phyloP scores from a whole-genome alignment of 2,797 vertebrate species.

The Mormyrus hasselquistii region DNA sequence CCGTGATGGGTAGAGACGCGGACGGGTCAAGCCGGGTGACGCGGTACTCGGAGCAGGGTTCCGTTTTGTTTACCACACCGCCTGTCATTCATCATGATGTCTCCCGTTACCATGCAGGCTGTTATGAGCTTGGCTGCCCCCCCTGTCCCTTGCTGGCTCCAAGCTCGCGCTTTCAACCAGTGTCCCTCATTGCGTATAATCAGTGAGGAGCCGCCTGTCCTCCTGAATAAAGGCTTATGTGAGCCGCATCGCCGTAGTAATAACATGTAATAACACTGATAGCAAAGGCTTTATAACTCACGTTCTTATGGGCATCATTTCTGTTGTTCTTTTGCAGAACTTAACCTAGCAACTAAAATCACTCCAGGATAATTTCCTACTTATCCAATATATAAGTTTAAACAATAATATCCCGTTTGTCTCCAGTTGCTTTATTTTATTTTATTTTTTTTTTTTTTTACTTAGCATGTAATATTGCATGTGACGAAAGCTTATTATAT shows the following conservation, averaged over 20 bases:
- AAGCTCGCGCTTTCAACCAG: neutral
- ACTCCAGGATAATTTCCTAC: neutral
- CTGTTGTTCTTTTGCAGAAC: neutral
- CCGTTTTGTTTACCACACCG: constrained; percentile 27
- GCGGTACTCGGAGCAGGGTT: neutral
- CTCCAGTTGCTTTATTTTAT: neutral
- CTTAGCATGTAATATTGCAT: constrained; percentile 17
- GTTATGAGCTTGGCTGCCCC: constrained; percentile 24
- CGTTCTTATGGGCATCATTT: neutral
- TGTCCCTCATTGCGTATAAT: neutral
- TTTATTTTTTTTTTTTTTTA: neutral
- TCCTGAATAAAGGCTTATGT: neutral
- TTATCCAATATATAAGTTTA: constrained; percentile 10
- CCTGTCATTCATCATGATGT: constrained; percentile 36
- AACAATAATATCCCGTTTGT: constrained; percentile 14
- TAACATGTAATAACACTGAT: neutral
- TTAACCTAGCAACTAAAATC: neutral
- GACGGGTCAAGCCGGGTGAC: constrained; percentile 54
- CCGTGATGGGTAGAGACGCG: constrained; percentile 35
- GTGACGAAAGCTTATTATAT: constrained; percentile 10
- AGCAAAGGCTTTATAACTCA: neutral
- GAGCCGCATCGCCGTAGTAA: neutral
- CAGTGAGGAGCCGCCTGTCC: constrained; percentile 13
- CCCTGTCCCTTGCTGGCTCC: neutral
- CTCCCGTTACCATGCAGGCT: constrained; percentile 26